Evolutionary conservation across 1,140 invertebrate species (phyloP).

Genomic region (Zaprionus africanus): DNA sequence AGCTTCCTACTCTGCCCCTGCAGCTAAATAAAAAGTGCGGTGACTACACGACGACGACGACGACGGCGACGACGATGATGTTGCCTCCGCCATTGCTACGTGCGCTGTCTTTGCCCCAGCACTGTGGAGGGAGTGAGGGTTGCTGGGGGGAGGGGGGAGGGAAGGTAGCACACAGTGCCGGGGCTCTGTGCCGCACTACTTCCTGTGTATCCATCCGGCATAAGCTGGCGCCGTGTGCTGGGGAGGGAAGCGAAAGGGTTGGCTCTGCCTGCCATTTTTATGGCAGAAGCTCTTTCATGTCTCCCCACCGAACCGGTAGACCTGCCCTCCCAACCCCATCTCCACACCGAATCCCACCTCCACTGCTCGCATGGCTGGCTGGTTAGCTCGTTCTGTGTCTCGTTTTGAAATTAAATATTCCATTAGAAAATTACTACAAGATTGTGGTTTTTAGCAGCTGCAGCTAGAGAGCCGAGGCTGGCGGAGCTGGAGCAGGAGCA

Average conservation of each 20-base stretch:
- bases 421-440: constrained; percentile 84
- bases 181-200: constrained; percentile 68
- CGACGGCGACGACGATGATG: constrained; percentile 17
- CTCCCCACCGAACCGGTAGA: constrained; percentile 34
- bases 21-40: constrained; percentile 57
- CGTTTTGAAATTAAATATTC: constrained; percentile 84
- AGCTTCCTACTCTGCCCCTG: constrained; percentile 52
- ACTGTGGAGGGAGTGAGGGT: background rate
- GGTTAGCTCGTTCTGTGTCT: constrained; percentile 55
- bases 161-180: background rate
- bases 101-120: constrained; percentile 65
- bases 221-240: constrained; percentile 52
- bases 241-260: constrained; percentile 59
- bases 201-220: constrained; percentile 80
- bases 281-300: constrained; percentile 55
- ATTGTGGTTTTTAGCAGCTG: constrained; percentile 73
- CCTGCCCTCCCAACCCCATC: background rate
- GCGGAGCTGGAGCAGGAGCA: constrained; percentile 47
- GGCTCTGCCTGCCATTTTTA: constrained; percentile 67
- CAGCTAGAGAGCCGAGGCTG: constrained; percentile 19
- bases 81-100: constrained; percentile 47
- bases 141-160: background rate
- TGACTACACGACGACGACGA: constrained; percentile 46
- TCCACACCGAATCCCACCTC: rapidly evolving
- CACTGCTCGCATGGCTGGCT: constrained; percentile 14